A percentile compares a stretch with the other conserved stretches of the same genome.
These are phyloP conservation scores for Petrocephalus microphthalmus DNA, from an alignment of 2,113 vertebrate genomes.

Conservation along the genomic window DNA sequence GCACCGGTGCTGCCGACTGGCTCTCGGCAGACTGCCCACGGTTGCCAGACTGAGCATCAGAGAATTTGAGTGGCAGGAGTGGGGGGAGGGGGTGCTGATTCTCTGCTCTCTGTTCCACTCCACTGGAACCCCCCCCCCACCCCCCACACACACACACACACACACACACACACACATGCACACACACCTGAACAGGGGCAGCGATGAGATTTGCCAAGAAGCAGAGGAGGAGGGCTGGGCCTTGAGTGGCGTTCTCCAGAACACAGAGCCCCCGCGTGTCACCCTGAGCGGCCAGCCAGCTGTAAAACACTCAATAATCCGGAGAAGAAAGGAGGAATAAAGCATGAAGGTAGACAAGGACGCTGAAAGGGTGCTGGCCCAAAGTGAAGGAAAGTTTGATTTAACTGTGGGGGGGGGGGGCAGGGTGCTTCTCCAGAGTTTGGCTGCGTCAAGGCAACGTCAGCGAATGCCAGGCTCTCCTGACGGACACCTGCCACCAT, in stretches of 20 bases:
- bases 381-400: background rate
- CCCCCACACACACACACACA: no score
- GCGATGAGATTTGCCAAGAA: background rate
- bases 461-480: background rate
- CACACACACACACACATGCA: no score
- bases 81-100: background rate
- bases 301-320: slow-evolving; percentile 17
- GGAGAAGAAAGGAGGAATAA: background rate
- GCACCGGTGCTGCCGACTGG: background rate
- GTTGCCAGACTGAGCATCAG: background rate
- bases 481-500: background rate
- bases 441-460: background rate
- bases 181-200: background rate
- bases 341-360: slow-evolving; percentile 2
- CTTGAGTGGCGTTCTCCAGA: background rate
- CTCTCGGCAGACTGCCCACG: background rate
- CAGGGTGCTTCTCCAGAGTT: background rate
- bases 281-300: slow-evolving; percentile 24
- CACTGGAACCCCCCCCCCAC: background rate
- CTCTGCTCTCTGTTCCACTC: background rate
- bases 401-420: background rate
- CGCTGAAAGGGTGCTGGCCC: background rate
- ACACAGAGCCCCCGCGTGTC: background rate
- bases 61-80: background rate
- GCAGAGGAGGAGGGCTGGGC: background rate